Base-by-base conservation (phyloP, 2,888 invertebrate genomes). In the Helicoverpa assulta region DNA sequence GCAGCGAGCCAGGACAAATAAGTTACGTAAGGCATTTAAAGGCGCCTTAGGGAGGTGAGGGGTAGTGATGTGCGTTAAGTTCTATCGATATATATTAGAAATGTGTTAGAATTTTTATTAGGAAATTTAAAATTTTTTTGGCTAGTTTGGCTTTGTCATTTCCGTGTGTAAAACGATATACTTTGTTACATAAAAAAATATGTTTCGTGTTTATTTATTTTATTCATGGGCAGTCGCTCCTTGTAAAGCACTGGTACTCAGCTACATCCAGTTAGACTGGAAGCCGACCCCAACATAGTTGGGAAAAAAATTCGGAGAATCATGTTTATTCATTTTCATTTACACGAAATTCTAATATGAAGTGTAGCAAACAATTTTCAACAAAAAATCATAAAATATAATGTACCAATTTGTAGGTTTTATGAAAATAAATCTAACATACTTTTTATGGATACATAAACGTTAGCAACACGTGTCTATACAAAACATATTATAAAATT, bases 1-100 rank as follows among this genome's bases (percentile, higher is more conserved):
- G 81, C 81, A 76, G 70, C 66, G 78, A 79, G 82, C 78, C 85
- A 80, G 80, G 81, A 79, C 84, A 79, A 83, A 85, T 86, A 85
- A 82, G 73, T 83, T 79, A 80, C 76, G 82, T 73, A 73, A 81
- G 78, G 73, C 76, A 70, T 85, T 86, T 80, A 80, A 78, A 82
- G 52, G 53, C 52, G 51, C 82, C 73, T 77, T 56, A 14, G 78
- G 82, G 82, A 80, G 63, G 52, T 19, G 21, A 47, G 50, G 16
- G 7, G 50, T 73, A 80, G 82, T 70, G 78, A 55, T 59, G 80
- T 62, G 37, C 43, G 7, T 33, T 2, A 14, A 19, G 50, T 58
- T 61, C 57, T 54, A 47, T 60, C 68, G 55, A 76, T 57, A 50
- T 57, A 50, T 5, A 26, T 50, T 50, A 43, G 6, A 6, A 43